Conservation (phyloP, 1,140 invertebrate genomes). For the Pinna nobilis region DNA sequence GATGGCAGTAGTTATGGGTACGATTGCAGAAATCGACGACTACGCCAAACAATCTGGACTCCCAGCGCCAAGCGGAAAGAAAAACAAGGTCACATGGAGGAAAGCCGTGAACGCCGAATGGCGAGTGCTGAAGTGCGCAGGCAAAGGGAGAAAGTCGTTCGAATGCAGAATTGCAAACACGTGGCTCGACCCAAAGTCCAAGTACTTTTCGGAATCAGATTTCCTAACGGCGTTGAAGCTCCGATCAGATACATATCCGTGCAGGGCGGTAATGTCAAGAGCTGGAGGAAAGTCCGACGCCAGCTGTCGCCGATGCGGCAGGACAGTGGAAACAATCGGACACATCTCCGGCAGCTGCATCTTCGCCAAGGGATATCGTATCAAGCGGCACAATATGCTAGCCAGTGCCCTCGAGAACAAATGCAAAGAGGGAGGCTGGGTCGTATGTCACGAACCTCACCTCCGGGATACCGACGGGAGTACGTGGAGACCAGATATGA, state of each 20-base stretch:
- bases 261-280: slow-evolving; percentile 10
- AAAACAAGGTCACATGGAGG: neutral
- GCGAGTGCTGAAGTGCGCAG: neutral
- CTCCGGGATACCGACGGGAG: neutral
- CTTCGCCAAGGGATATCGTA: slow-evolving; percentile 17
- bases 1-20: slow-evolving; percentile 14
- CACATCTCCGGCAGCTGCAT: slow-evolving; percentile 26
- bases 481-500: slow-evolving; percentile 8
- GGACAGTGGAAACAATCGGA: slow-evolving; percentile 21
- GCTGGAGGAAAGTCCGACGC: neutral
- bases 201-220: slow-evolving; percentile 18
- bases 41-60: slow-evolving; percentile 1
- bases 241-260: slow-evolving; percentile 20
- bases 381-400: slow-evolving; percentile 19
- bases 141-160: neutral
- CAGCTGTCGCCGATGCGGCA: slow-evolving; percentile 3
- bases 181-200: neutral
- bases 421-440: slow-evolving; percentile 15
- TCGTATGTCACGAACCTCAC: neutral
- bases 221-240: slow-evolving; percentile 12
- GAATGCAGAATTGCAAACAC: neutral
- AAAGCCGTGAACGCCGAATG: neutral
- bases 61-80: neutral
- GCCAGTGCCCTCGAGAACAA: slow-evolving; percentile 1
- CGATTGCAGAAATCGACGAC: neutral